Evolutionary conservation across 2,113 vertebrate genomes (phyloP), one percentile per base, ranked within the genome.

Genomic region (Melanotaenia duboulayi): DNA sequence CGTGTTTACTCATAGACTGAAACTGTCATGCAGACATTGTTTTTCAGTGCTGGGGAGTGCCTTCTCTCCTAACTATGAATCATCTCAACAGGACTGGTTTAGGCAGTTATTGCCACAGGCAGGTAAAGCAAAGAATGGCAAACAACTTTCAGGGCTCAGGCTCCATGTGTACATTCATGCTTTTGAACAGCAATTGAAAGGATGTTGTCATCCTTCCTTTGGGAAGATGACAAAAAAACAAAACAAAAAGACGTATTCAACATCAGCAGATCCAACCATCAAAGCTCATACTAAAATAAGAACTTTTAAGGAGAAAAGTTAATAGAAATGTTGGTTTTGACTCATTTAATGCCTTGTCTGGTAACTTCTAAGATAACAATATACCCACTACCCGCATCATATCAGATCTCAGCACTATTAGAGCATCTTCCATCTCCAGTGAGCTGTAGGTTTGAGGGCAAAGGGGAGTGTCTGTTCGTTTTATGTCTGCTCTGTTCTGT

Each of bases 51-150:
- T 64, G 11, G 63, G 77, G 62, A 77, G 64, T 67, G 74, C 56
- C 67, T 82, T 44, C 59, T 59, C 39, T 76, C 62, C 61, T 74
- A 35, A 52, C 61, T 67, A 37, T 64, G 82, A 52, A 65, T 83
- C 76, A 83, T 88, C 82, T 67, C 82, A 89, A 91, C 85, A 54
- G 71, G 82, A 86, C 86, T 78, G 1, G n/a, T 75, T 78, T 19
- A 69, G 67, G 74, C 82, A 22, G 75, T 83, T 81, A 39, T 76
- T 24, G 84, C 88, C 85, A 65, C 19, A 55, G 80, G 90, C 79
- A 17, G 77, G 57, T 77, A 59, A 40, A n/a, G 73, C 32, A 58
- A 76, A 73, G n/a, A 74, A 23, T 5, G 39, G 44, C 20, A 72
- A 48, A 44, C 54, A 65, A 64, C 56, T 60, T 59, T 52, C 20